A percentile compares a stretch with the other conserved stretches of the same genome.
Conservation (phyloP, 2,888 invertebrate species). For the Agrypnus murinus region DNA sequence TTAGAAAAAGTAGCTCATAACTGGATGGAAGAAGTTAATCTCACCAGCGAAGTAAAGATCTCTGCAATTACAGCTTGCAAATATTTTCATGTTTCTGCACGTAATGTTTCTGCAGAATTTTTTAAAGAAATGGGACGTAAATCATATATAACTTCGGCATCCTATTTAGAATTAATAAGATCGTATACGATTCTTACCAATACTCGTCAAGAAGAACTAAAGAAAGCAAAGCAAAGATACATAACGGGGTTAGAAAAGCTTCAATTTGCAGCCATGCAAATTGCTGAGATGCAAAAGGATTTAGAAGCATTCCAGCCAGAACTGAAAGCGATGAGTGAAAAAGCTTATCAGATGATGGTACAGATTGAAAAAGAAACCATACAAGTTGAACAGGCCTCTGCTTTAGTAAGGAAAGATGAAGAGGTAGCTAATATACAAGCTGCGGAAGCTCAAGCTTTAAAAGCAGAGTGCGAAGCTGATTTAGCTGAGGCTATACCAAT, state of each 20-base stretch:
- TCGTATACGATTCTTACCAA: slow-evolving; percentile 83
- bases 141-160: slow-evolving; percentile 90
- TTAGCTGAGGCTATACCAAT: slow-evolving; percentile 91
- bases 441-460: slow-evolving; percentile 86
- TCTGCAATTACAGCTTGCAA: slow-evolving; percentile 86
- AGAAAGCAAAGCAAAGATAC: slow-evolving; percentile 82
- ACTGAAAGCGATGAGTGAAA: slow-evolving; percentile 81
- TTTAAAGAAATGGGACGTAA: slow-evolving; percentile 79
- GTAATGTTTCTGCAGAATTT: slow-evolving; percentile 77
- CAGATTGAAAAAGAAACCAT: slow-evolving; percentile 84
- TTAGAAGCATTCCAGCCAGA: slow-evolving; percentile 84
- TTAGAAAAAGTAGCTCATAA: slow-evolving; percentile 86
- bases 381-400: slow-evolving; percentile 86
- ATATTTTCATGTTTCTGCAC: slow-evolving; percentile 89
- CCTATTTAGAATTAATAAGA: slow-evolving; percentile 87
- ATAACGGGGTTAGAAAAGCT: slow-evolving; percentile 79
- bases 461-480: slow-evolving; percentile 94
- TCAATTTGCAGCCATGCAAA: slow-evolving; percentile 84
- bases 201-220: slow-evolving; percentile 83
- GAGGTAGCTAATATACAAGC: slow-evolving; percentile 91
- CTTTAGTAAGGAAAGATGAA: slow-evolving; percentile 89
- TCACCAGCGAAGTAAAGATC: slow-evolving; percentile 79
- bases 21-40: slow-evolving; percentile 84
- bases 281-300: slow-evolving; percentile 84
- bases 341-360: slow-evolving; percentile 84